phyloP scores from a whole-genome alignment of 1,140 invertebrate genomes.

The Scaptodrosophila lebanonensis region DNA sequence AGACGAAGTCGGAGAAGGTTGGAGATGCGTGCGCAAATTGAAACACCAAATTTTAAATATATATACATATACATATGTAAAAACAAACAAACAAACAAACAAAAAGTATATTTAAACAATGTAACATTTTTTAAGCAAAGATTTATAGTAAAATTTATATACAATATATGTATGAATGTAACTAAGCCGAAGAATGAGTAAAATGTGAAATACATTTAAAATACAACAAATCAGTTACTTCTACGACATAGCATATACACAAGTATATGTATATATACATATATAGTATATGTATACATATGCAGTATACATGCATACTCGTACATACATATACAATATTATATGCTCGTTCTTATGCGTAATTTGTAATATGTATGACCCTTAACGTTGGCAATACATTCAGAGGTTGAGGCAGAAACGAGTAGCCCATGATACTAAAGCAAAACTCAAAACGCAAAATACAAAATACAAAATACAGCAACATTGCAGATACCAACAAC shows the following conservation, averaged over 20 bases:
- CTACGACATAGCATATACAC: slow-evolving; percentile 14
- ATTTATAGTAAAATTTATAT: slow-evolving; percentile 75
- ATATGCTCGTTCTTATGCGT: too few species aligned
- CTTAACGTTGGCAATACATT: slow-evolving; percentile 22
- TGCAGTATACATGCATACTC: too few species aligned
- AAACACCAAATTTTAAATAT: slow-evolving; percentile 66
- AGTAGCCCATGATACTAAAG: background rate
- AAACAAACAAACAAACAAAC: slow-evolving; percentile 3
- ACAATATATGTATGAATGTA: slow-evolving; percentile 34
- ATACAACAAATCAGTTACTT: slow-evolving; percentile 34
- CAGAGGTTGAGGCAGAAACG: slow-evolving; percentile 17
- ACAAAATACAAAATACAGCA: slow-evolving; percentile 10
- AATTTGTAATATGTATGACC: background rate
- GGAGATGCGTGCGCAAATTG: slow-evolving; percentile 47
- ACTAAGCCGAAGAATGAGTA: slow-evolving; percentile 11
- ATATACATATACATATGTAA: slow-evolving; percentile 14
- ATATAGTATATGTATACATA: too few species aligned
- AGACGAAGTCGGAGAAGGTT: slow-evolving; percentile 19
- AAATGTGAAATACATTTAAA: slow-evolving; percentile 73
- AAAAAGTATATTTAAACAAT: slow-evolving; percentile 27
- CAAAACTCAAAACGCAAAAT: background rate
- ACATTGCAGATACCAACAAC: too few species aligned
- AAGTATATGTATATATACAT: background rate
- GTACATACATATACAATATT: too few species aligned
- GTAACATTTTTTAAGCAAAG: slow-evolving; percentile 63